Conservation (phyloP, 1,140 invertebrate genomes). For the Nasonia longicornis region DNA sequence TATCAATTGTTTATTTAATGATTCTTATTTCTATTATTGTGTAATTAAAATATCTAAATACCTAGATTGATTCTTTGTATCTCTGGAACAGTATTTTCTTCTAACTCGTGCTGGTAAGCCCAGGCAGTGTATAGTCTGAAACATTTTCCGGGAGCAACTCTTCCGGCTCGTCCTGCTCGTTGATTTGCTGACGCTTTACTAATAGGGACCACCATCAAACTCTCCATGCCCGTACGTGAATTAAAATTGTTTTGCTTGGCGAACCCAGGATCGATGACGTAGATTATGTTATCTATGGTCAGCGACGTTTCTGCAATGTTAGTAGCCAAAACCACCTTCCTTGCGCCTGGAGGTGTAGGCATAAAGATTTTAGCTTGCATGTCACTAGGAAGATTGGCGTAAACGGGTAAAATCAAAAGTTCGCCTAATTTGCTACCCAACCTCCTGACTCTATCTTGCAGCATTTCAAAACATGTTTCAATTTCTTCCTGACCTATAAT, state of each 20-base stretch:
- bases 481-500: conserved; percentile 86
- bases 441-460: conserved; percentile 89
- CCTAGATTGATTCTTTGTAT: conserved; percentile 97
- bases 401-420: conserved; percentile 94
- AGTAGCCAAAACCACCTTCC: conserved; percentile 97
- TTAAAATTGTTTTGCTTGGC: conserved; percentile 99
- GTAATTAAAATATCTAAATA: conserved; percentile 34
- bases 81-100: conserved; percentile 98
- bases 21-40: background rate
- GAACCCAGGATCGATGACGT: conserved; percentile 99
- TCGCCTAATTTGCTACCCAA: conserved; percentile 95
- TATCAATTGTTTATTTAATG: background rate
- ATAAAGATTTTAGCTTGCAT: conserved; percentile 99
- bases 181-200: conserved; percentile 98
- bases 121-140: conserved; percentile 97
- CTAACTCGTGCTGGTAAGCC: conserved; percentile 97
- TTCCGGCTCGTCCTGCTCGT: conserved; percentile 88
- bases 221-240: conserved; percentile 98
- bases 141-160: conserved; percentile 96
- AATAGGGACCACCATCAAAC: conserved; percentile 96
- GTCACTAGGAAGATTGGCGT: conserved; percentile 98
- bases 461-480: conserved; percentile 93
- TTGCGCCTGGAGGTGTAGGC: conserved; percentile 92
- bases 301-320: conserved; percentile 99
- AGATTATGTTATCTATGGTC: conserved; percentile 99